A percentile compares a stretch with the other conserved stretches of the same genome.
phyloP scores from a whole-genome alignment of 2,797 vertebrate species.

The Buceros bicornis region DNA sequence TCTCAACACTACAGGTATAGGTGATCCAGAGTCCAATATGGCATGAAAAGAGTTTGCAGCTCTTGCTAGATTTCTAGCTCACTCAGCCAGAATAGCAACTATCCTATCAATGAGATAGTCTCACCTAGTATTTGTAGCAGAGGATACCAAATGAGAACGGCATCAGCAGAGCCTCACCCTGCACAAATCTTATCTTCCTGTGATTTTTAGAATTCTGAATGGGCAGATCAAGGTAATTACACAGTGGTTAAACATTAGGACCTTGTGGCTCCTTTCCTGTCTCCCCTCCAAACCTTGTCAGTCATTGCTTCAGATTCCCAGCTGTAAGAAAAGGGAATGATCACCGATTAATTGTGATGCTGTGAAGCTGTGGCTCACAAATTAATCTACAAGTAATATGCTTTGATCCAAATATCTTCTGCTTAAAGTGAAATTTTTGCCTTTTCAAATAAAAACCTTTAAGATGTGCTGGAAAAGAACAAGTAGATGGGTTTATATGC shows the following conservation, averaged over 20 bases:
- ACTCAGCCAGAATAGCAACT: neutral
- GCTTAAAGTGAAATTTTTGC: neutral
- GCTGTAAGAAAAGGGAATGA: neutral
- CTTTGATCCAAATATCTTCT: neutral
- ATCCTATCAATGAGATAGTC: neutral
- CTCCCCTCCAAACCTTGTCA: neutral
- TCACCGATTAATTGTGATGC: neutral
- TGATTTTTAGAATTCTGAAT: neutral
- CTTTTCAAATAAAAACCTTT: neutral
- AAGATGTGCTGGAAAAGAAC: neutral
- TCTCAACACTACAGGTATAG: neutral
- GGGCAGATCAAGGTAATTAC: neutral
- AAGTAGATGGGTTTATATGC: neutral
- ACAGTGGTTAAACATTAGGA: neutral
- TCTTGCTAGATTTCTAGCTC: neutral
- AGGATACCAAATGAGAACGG: neutral
- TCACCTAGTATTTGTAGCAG: neutral
- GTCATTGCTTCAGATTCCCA: neutral
- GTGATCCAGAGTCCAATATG: neutral
- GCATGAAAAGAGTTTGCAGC: neutral
- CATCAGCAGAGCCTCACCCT: neutral
- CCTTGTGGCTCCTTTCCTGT: neutral
- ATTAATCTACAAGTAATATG: neutral
- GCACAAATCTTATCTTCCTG: neutral
- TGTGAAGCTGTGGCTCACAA: neutral